Evolutionary conservation across 1,140 invertebrate genomes (phyloP), one percentile per base, ranked within the genome.

Genomic region (Diorhabda carinulata): DNA sequence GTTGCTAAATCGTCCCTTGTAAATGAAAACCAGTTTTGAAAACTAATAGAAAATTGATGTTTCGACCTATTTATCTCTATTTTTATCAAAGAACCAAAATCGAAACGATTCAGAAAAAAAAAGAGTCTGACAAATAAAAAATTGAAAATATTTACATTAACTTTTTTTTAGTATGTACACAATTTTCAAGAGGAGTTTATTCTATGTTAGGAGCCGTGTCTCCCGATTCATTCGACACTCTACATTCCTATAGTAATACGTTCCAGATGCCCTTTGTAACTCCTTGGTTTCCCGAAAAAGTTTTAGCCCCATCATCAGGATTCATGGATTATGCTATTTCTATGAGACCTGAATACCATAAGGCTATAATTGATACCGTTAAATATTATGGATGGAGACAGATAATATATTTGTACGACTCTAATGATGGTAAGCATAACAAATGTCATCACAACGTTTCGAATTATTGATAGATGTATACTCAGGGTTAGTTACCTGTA

Each of bases 251-350:
- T 83, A 93, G 92, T 76, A 96, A 97, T 82, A 97, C 95, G 4
- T 98, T 97, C 81, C 92, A 96, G 81, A 94, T 98, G 91, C 96
- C 96, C 41, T 97, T 97, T 79, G 88, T 98, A 52, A 96, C 93
- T 43, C 93, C 93, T 6, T 95, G 92, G 91, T 96, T 95, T 81
- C 93, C 94, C 0, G 92, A 96, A 83, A 94, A 95, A 86, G 91
- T 94, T 58, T 85, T 91, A 70, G 88, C 91, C 44, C 92, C 92
- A 63, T 92, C 92, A n/a, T 93, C 92, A 2, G 91, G 92, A 57
- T 88, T 91, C 74, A 84, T 93, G 77, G 93, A 95, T 82, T 95
- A 92, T 80, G 94, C 94, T 52, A 91, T 95, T 76, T 95, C 92
- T 79, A 93, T 98, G 91, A 85, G 94, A 61, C 96, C 96, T n/a